These are phyloP conservation scores for Eubasilissa regina DNA, from an alignment of 1,140 invertebrate genomes.

Conservation along the genomic window DNA sequence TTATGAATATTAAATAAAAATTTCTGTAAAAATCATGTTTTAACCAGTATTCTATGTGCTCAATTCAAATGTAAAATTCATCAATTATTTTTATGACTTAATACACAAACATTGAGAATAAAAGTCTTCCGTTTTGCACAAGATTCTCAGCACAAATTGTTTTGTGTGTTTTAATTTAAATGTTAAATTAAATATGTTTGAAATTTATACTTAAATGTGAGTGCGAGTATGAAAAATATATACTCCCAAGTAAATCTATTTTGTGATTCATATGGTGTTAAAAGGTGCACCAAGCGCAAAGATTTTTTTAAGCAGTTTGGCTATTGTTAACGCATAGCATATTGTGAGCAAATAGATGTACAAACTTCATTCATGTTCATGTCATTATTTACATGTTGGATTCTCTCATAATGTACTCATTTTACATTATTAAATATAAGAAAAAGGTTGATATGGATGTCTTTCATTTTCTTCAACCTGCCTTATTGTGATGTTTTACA, in stretches of 20 bases:
- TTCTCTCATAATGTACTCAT: slow-evolving; percentile 59
- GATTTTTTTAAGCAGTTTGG: slow-evolving; percentile 46
- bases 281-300: slow-evolving; percentile 44
- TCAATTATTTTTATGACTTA: slow-evolving; percentile 45
- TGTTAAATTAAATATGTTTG: slow-evolving; percentile 27
- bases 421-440: slow-evolving; percentile 59
- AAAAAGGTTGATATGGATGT: slow-evolving; percentile 49
- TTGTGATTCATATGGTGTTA: slow-evolving; percentile 40
- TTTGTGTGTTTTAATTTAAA: slow-evolving; percentile 47
- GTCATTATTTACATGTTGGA: slow-evolving; percentile 52
- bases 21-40: slow-evolving; percentile 19
- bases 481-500: no score
- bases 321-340: slow-evolving; percentile 31
- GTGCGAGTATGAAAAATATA: slow-evolving; percentile 13
- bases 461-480: slow-evolving; percentile 15
- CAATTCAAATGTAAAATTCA: slow-evolving; percentile 54
- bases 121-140: slow-evolving; percentile 61
- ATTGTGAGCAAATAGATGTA: slow-evolving; percentile 52
- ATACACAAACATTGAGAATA: slow-evolving; percentile 53
- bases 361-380: slow-evolving; percentile 50
- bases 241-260: slow-evolving; percentile 15
- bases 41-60: slow-evolving; percentile 56
- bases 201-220: slow-evolving; percentile 42
- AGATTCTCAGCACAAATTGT: slow-evolving; percentile 50
- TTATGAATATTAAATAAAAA: slow-evolving; percentile 19